Base-by-base conservation (phyloP, 2,113 vertebrate species). In the Lepidiolamprologus cunningtoni region DNA sequence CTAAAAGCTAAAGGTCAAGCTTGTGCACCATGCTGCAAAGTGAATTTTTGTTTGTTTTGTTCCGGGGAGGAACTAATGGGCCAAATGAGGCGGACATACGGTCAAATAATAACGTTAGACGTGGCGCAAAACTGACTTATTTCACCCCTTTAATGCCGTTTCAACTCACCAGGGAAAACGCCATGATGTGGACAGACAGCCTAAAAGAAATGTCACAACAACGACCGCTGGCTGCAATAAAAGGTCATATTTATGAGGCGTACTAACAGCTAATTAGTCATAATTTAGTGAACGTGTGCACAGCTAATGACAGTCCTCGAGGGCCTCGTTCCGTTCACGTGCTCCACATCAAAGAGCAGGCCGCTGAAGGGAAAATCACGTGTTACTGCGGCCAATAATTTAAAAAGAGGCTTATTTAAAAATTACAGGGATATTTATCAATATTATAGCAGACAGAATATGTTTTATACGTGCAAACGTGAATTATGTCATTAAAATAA, bases 101-200 rank as follows among this genome's bases (percentile, higher is more conserved):
- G 13, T 80, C n/a, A 73, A 57, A 14, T 3, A 17, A 19, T 14
- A 26, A 26, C 50, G 10, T n/a, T 19, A n/a, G 2, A 19, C 23
- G 6, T 80, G 14, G 17, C 9, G 9, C 21, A n/a, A 63, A 80
- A 13, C 8, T 26, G n/a, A 10, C 9, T 37, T 3, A 82, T 23
- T 42, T 42, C 68, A 76, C 42, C 42, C 4, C 31, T 55, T 73
- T 37, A 17, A 37, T 21, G 21, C 28, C 0, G 5, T 31, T 68
- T 84, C 35, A 9, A 96, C 96, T 96, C 94, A 97, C 96, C 96
- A 96, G 81, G 81, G 96, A 96, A 96, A 97, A 97, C 33, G 96
- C 96, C 96, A 97, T 97, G 79, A 47, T 90, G 86, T 66, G 85
- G 26, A 86, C 80, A 57, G 19, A 68, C 54, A 91, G 68, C 40